phyloP scores from a whole-genome alignment of 1,140 invertebrate species.

The Dendroctonus ponderosae region DNA sequence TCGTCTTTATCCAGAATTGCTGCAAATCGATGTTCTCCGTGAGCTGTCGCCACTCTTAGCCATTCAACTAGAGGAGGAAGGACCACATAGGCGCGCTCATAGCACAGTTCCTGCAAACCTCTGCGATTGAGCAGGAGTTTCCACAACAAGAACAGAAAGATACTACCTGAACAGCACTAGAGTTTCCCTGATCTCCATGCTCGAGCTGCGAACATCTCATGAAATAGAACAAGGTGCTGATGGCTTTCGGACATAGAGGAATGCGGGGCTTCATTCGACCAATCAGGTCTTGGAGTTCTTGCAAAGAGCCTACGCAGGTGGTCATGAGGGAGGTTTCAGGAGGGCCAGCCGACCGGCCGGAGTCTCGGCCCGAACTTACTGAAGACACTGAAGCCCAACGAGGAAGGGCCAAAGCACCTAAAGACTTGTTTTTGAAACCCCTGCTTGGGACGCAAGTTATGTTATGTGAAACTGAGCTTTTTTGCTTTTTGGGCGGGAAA shows the following conservation, averaged over 20 bases:
- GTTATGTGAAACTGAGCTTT: too few species aligned
- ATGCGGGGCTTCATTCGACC: slow-evolving; percentile 58
- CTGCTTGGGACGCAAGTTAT: too few species aligned
- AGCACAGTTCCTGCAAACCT: slow-evolving; percentile 67
- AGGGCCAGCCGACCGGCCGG: slow-evolving; percentile 48
- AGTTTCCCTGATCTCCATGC: slow-evolving; percentile 51
- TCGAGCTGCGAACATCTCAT: slow-evolving; percentile 84
- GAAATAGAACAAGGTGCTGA: slow-evolving; percentile 82
- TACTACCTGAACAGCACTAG: slow-evolving; percentile 39
- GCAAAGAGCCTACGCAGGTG: slow-evolving; percentile 81
- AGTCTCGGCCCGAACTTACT: slow-evolving; percentile 56
- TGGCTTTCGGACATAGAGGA: slow-evolving; percentile 64
- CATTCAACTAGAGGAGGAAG: slow-evolving; percentile 85
- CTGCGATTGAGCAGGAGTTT: neutral
- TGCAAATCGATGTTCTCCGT: slow-evolving; percentile 78
- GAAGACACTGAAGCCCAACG: slow-evolving; percentile 81
- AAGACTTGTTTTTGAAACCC: neutral
- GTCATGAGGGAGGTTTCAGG: slow-evolving; percentile 74
- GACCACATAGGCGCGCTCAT: slow-evolving; percentile 82
- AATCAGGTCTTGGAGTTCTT: slow-evolving; percentile 74
- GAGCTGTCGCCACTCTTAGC: slow-evolving; percentile 77
- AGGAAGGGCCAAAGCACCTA: slow-evolving; percentile 78
- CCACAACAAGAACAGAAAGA: neutral
- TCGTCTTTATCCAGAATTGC: slow-evolving; percentile 80
- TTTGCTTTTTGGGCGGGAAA: too few species aligned